Evolutionary conservation across 2,113 vertebrate genomes (phyloP), one percentile per base, ranked within the genome.

Genomic region (Sprattus sprattus): DNA sequence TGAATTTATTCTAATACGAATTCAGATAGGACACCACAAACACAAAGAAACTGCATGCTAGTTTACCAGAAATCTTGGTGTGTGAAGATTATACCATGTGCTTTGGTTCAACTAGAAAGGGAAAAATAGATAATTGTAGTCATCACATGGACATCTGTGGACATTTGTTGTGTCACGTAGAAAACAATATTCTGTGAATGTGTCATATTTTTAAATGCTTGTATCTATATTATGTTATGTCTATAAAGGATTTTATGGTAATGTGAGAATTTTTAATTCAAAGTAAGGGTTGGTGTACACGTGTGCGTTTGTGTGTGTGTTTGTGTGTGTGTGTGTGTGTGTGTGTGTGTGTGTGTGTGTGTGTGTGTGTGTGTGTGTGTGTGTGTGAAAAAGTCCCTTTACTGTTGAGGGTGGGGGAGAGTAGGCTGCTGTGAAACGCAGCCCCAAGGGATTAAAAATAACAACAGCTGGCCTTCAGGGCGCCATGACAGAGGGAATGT

Each of bases 401-500:
- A 83, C 1, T 82, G 81, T 54, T 87, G 39, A 49, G 87, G 86
- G 83, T 87, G 91, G 88, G 83, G 88, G 85, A 87, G 85, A 32
- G 50, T 32, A 88, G 83, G 90, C 90, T 92, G 87, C 92, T 91
- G 89, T 93, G 92, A 91, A 93, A 94, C 92, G 83, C 89, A 89
- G 90, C 91, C 90, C 90, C 86, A 86, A 87, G 91, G 92, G 92
- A 94, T 95, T 95, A 95, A 94, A 96, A 96, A 95, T 94, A 95
- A 94, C 93, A 95, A 91, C 94, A 95, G 94, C 93, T 94, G 94
- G 93, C 92, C 91, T 90, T 89, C 91, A 89, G 92, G 93, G 91
- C 90, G 88, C 92, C 93, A 92, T 91, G 90, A 91, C 91, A 85
- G 90, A 4, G 90, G 71, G 85, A 92, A 91, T 91, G 89, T 88